Evolutionary conservation across 2,888 invertebrate genomes (phyloP).

Genomic region (Autographa pulchrina): DNA sequence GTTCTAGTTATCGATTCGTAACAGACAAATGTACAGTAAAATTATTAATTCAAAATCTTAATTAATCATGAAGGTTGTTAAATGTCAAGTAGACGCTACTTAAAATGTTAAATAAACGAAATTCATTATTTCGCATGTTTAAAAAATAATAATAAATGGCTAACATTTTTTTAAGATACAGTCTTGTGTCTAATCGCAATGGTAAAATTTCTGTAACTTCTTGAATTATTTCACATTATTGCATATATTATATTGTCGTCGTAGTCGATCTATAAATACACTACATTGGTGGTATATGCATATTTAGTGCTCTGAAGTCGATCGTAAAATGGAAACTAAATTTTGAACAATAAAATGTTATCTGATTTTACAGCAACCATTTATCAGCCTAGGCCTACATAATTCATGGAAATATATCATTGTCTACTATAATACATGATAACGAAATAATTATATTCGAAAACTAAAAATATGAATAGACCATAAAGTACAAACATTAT

Average conservation of each 20-base stretch:
- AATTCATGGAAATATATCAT: slow-evolving; percentile 41
- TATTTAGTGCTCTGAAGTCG: slow-evolving; percentile 35
- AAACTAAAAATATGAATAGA: slow-evolving; percentile 25
- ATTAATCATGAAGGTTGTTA: slow-evolving; percentile 20
- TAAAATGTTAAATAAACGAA: neutral
- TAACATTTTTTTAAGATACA: no score
- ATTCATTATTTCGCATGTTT: no score
- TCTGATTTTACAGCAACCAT: slow-evolving; percentile 54
- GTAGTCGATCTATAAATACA: neutral
- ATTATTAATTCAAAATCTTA: slow-evolving; percentile 45
- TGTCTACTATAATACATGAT: slow-evolving; percentile 34
- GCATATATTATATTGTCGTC: neutral
- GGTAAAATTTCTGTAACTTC: no score
- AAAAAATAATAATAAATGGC: no score
- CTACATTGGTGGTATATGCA: slow-evolving; percentile 9
- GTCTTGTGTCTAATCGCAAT: no score
- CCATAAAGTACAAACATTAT: neutral
- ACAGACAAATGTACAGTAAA: slow-evolving; percentile 61
- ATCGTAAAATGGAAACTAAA: slow-evolving; percentile 50
- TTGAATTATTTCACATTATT: no score
- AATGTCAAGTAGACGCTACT: neutral
- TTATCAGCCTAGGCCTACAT: slow-evolving; percentile 41
- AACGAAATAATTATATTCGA: slow-evolving; percentile 33
- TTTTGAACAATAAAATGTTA: slow-evolving; percentile 57
- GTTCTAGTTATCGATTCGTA: slow-evolving; percentile 72